Conservation (phyloP, 2,797 vertebrate species). For the Chaenodraco wilsoni region DNA sequence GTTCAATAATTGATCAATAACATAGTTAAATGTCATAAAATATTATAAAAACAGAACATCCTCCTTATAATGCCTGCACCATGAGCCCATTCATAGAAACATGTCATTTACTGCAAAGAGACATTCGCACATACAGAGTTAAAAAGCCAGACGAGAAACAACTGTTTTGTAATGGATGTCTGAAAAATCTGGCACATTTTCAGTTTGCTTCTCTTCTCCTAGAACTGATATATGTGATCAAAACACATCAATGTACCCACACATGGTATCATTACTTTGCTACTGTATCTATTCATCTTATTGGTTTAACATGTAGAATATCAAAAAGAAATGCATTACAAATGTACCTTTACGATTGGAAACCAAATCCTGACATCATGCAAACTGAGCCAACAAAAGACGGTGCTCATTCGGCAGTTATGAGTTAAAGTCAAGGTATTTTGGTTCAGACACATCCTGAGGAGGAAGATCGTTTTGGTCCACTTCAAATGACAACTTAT, state of each 20-base stretch:
- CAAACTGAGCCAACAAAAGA: slow-evolving; percentile 49
- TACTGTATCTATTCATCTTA: slow-evolving; percentile 47
- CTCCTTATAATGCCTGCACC: slow-evolving; percentile 18
- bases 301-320: slow-evolving; percentile 30
- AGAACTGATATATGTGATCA: slow-evolving; percentile 10
- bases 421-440: slow-evolving; percentile 45
- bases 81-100: slow-evolving; percentile 40
- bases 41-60: slow-evolving; percentile 30
- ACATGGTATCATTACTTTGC: slow-evolving; percentile 46
- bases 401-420: slow-evolving; percentile 27
- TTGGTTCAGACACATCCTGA: slow-evolving; percentile 71
- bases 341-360: slow-evolving; percentile 45
- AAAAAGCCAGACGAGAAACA: slow-evolving; percentile 48
- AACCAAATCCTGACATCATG: slow-evolving; percentile 68
- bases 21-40: slow-evolving; percentile 11
- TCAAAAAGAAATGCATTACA: slow-evolving; percentile 40
- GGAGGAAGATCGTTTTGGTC: slow-evolving; percentile 71
- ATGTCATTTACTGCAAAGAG: slow-evolving; percentile 22
- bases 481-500: slow-evolving; percentile 45
- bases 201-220: slow-evolving; percentile 6
- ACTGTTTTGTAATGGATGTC: slow-evolving; percentile 23
- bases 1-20: slow-evolving; percentile 40
- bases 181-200: slow-evolving; percentile 25
- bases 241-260: slow-evolving; percentile 30
- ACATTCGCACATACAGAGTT: slow-evolving; percentile 39